Evolutionary conservation across 2,113 vertebrate species (phyloP).

Genomic region (Tauraco erythrolophus): DNA sequence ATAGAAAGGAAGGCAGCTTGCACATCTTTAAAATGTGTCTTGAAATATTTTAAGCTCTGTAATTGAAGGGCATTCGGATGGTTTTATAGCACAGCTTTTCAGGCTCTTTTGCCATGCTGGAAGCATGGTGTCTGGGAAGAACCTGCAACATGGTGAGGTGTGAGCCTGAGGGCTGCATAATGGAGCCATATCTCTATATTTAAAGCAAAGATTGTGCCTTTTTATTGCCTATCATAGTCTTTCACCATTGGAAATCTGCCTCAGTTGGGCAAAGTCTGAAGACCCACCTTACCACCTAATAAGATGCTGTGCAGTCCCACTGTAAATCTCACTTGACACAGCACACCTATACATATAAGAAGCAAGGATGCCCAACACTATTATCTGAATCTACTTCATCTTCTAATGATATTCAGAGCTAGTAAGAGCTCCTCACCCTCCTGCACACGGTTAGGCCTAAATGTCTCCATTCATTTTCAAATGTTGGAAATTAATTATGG

Average conservation of each 20-base stretch:
- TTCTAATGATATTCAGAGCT: neutral
- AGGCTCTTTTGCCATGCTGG: neutral
- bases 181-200: neutral
- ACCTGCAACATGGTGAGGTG: neutral
- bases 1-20: constrained; percentile 47
- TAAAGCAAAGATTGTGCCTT: neutral
- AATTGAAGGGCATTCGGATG: neutral
- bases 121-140: neutral
- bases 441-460: neutral
- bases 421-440: neutral
- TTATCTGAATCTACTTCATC: neutral
- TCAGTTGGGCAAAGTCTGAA: neutral
- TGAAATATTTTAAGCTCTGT: neutral
- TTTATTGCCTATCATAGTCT: neutral
- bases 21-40: constrained; percentile 63
- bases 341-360: neutral
- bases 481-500: neutral
- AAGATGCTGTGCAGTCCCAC: neutral
- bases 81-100: neutral
- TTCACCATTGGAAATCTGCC: neutral
- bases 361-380: neutral
- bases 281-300: neutral
- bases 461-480: neutral
- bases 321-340: neutral
- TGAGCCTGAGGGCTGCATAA: neutral